A percentile compares a stretch with the other conserved stretches of the same genome.
These are phyloP conservation scores for Tridacna gigas DNA, from an alignment of 2,888 invertebrate genomes.

Conservation along the genomic window DNA sequence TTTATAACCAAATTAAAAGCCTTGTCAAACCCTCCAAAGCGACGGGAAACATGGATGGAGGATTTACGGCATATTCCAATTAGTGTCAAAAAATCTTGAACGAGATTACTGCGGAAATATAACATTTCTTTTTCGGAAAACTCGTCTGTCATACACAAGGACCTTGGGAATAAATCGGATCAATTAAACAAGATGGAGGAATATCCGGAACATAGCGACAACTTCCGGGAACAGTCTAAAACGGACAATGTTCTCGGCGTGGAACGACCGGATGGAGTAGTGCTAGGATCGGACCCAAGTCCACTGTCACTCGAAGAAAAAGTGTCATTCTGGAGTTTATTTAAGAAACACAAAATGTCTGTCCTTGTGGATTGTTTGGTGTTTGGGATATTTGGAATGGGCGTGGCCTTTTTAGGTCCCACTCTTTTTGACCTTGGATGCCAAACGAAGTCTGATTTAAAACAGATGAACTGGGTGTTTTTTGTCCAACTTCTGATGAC, in stretches of 20 bases:
- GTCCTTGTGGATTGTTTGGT: constrained; percentile 85
- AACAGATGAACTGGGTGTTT: constrained; percentile 86
- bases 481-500: constrained; percentile 86
- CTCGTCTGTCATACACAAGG: not conserved
- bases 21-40: not conserved
- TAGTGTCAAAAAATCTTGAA: constrained; percentile 7
- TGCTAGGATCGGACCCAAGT: constrained; percentile 44
- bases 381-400: constrained; percentile 86
- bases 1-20: constrained; percentile 12
- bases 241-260: not conserved
- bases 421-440: constrained; percentile 86
- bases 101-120: constrained; percentile 9
- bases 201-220: not conserved
- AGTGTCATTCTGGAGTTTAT: constrained; percentile 82
- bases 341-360: constrained; percentile 83
- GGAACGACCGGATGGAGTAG: constrained; percentile 32
- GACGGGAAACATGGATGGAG: constrained; percentile 2
- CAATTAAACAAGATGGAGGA: constrained; percentile 10
- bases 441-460: constrained; percentile 84
- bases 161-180: not conserved
- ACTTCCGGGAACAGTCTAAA: not conserved
- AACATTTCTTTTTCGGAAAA: not conserved
- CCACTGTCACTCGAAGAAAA: constrained; percentile 59
- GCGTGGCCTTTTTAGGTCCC: constrained; percentile 86
- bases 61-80: constrained; percentile 22